These are phyloP conservation scores for Lepus europaeus DNA, from an alignment of 2,113 vertebrate species.

Conservation along the genomic window DNA sequence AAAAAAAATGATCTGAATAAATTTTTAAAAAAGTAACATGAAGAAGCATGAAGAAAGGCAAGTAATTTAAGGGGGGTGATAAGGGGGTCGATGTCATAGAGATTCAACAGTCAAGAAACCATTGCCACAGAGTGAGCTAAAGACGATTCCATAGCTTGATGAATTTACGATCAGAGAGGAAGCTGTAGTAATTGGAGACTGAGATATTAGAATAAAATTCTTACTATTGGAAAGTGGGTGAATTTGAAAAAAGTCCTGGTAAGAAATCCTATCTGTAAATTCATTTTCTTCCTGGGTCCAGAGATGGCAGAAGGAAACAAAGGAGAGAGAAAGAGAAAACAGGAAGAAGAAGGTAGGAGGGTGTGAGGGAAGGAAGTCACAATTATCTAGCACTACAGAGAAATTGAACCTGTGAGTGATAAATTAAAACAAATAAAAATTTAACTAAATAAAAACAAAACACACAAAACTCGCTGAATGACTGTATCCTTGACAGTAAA, in stretches of 20 bases:
- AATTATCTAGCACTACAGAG: neutral
- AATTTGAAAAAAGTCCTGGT: neutral
- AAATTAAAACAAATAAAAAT: neutral
- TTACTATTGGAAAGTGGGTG: neutral
- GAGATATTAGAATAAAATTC: neutral
- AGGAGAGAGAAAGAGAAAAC: too few relatives aligned
- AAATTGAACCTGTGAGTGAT: neutral
- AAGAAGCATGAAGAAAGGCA: neutral
- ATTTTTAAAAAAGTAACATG: neutral
- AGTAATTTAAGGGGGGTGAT: neutral
- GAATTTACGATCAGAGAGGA: neutral
- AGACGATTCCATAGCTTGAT: neutral
- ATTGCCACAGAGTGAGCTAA: neutral
- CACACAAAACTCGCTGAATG: neutral
- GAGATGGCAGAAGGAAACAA: neutral
- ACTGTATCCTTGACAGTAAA: conserved; percentile 38
- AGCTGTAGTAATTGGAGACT: neutral
- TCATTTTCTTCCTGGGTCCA: neutral
- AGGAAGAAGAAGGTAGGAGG: accelerated
- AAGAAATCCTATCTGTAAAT: neutral
- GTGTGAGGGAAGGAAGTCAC: too few relatives aligned
- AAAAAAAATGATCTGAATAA: too few relatives aligned
- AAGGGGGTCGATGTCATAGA: neutral
- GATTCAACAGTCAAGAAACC: neutral
- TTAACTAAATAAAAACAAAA: neutral